These are phyloP conservation scores for Charadrius vociferus DNA, from an alignment of 2,113 vertebrate genomes.

Conservation along the genomic window DNA sequence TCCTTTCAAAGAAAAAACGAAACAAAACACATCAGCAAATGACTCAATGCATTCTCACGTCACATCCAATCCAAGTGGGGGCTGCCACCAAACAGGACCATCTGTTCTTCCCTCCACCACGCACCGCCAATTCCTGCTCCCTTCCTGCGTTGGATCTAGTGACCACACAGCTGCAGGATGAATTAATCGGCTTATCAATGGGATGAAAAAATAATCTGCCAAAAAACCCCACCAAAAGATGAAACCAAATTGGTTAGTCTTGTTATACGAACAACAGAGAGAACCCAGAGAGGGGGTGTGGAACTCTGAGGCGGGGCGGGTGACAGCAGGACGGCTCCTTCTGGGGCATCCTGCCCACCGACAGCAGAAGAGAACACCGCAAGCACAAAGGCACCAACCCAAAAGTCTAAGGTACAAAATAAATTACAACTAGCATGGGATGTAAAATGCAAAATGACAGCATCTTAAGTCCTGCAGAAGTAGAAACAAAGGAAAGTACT, in stretches of 20 bases:
- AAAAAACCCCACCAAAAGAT: neutral
- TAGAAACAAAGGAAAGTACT: neutral
- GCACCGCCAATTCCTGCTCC: neutral
- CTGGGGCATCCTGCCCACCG: neutral
- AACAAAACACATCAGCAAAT: neutral
- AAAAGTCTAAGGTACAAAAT: neutral
- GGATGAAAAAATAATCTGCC: neutral
- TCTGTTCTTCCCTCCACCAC: neutral
- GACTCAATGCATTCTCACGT: neutral
- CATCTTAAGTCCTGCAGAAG: neutral
- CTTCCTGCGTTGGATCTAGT: neutral
- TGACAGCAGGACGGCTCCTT: neutral
- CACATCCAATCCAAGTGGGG: neutral
- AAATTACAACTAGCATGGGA: neutral
- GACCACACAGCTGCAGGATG: neutral
- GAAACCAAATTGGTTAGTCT: neutral
- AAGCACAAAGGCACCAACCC: neutral
- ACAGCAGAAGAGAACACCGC: neutral
- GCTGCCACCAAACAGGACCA: neutral
- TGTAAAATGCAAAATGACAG: neutral
- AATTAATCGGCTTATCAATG: neutral
- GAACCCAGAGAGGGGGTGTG: fast-evolving
- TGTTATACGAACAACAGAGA: neutral
- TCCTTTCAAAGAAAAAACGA: neutral
- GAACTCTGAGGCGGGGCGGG: neutral